phyloP scores from a whole-genome alignment of 30 jellyfish, hydroid and myxozoan genomes.

The Cassiopea andromeda region DNA sequence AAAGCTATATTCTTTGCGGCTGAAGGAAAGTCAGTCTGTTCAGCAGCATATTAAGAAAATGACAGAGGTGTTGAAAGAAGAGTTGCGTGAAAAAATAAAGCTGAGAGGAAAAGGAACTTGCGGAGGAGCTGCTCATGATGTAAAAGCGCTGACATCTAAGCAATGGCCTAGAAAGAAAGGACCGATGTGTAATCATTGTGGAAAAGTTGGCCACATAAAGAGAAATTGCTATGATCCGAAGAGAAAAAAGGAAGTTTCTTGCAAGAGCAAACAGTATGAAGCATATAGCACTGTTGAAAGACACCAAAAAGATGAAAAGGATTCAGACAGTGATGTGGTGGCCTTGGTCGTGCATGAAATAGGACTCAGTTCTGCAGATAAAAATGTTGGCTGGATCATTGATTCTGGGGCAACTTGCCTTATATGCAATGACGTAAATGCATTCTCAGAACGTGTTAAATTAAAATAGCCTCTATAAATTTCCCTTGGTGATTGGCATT shows the following conservation, averaged over 20 bases:
- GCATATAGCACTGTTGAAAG: not conserved
- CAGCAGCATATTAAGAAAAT: conserved; percentile 1
- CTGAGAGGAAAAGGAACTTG: conserved; percentile 8
- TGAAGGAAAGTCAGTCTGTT: conserved; percentile 27
- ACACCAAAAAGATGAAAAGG: not conserved
- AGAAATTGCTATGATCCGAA: not conserved
- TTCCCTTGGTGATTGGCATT: not conserved
- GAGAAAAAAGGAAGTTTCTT: too few species aligned
- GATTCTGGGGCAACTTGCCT: conserved; percentile 78
- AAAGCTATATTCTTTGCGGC: conserved; percentile 28
- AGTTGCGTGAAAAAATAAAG: conserved; percentile 57
- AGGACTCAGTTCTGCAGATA: conserved; percentile 8
- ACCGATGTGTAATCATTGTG: too few species aligned
- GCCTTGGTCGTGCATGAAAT: not conserved
- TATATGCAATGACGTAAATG: conserved; percentile 49
- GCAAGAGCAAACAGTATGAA: not conserved
- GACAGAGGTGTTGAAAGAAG: conserved; percentile 62
- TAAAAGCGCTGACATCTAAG: too few species aligned
- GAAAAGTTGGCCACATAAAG: too few species aligned
- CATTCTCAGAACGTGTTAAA: not conserved
- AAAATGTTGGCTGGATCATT: conserved; percentile 38
- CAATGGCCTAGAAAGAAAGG: too few species aligned
- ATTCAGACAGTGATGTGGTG: not conserved
- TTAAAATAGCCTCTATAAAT: not conserved
- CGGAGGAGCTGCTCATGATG: not conserved